phyloP scores from a whole-genome alignment of 2,888 invertebrate species.

The Dorcus hopei region DNA sequence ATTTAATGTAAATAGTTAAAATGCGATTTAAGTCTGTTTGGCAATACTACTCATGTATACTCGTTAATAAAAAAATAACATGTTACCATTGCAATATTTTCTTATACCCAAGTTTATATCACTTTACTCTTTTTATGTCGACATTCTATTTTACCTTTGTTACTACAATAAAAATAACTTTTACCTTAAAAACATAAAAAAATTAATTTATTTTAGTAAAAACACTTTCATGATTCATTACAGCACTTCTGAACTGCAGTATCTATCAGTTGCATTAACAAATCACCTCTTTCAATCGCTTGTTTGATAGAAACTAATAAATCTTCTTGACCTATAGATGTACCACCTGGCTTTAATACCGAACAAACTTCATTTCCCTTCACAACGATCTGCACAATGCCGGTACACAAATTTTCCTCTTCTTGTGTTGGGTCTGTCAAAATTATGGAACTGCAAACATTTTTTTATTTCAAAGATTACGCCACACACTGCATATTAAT shows the following conservation, averaged over 20 bases:
- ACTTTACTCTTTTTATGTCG: not conserved
- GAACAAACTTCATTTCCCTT: slow-evolving; percentile 61
- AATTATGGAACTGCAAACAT: slow-evolving; percentile 55
- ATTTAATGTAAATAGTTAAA: slow-evolving; percentile 39
- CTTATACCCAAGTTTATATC: not conserved
- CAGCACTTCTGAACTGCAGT: slow-evolving; percentile 30
- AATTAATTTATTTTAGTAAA: slow-evolving; percentile 5
- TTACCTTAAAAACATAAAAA: not conserved
- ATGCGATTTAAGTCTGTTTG: slow-evolving; percentile 33
- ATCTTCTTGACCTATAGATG: slow-evolving; percentile 56
- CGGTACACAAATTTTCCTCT: slow-evolving; percentile 73
- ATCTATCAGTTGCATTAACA: slow-evolving; percentile 51
- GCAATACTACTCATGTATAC: slow-evolving; percentile 33
- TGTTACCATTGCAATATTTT: slow-evolving; percentile 11
- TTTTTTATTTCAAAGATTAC: not conserved
- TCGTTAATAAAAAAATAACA: slow-evolving; percentile 24
- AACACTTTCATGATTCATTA: not conserved
- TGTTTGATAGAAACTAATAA: slow-evolving; percentile 59
- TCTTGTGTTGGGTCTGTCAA: slow-evolving; percentile 79
- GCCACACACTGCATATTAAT: slow-evolving; percentile 21
- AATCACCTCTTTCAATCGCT: slow-evolving; percentile 57
- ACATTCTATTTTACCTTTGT: slow-evolving; percentile 1
- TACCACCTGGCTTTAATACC: slow-evolving; percentile 74
- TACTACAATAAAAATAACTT: not conserved
- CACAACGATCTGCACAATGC: slow-evolving; percentile 66